phyloP scores from a whole-genome alignment of 2,113 vertebrate species.

The Turnix velox region DNA sequence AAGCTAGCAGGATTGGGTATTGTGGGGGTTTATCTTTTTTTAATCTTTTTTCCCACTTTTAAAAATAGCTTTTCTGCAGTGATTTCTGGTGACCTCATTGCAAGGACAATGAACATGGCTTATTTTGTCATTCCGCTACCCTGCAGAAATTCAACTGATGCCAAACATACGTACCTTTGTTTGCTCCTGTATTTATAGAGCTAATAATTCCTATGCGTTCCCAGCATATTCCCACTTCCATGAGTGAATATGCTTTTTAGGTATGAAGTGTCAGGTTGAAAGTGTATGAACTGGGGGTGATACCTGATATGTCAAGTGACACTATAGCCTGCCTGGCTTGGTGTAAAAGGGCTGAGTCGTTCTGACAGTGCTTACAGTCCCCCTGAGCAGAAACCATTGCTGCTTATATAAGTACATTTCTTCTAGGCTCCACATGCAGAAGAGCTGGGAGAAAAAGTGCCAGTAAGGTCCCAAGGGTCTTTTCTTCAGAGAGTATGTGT shows the following conservation, averaged over 20 bases:
- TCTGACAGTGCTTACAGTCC: neutral
- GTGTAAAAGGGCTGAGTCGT: neutral
- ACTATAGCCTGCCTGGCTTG: neutral
- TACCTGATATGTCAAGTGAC: neutral
- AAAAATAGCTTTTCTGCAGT: neutral
- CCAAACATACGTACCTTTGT: neutral
- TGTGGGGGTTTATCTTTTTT: neutral
- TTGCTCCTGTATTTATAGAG: neutral
- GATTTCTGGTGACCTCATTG: neutral
- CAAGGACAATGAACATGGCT: neutral
- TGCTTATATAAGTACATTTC: accelerated
- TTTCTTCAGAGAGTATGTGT: neutral
- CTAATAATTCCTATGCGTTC: neutral
- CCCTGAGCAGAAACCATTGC: neutral
- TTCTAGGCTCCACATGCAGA: neutral
- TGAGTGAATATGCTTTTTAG: neutral
- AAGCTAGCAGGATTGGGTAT: neutral
- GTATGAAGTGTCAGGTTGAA: neutral
- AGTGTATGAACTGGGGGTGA: neutral
- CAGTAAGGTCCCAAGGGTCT: neutral
- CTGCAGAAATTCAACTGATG: neutral
- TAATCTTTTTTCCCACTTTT: accelerated
- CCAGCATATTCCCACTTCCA: neutral
- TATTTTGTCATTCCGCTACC: neutral
- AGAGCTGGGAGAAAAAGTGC: neutral